Evolutionary conservation across 2,797 vertebrate genomes (phyloP).

Genomic region (Pangasius larnaudii): DNA sequence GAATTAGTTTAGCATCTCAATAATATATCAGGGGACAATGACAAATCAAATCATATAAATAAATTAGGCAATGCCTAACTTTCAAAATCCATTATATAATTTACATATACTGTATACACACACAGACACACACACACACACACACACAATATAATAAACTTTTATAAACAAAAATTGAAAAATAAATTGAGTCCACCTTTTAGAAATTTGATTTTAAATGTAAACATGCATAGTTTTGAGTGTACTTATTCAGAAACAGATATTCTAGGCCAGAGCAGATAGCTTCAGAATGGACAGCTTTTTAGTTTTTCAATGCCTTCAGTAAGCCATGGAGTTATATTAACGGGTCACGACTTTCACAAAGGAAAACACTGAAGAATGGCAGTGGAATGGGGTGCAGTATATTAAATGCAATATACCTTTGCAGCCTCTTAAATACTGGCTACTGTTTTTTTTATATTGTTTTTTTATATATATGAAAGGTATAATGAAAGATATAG

Average conservation of each 20-base stretch:
- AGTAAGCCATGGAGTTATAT: neutral
- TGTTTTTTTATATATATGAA: neutral
- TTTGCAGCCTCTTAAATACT: neutral
- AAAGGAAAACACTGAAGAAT: constrained; percentile 11
- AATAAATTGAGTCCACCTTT: neutral
- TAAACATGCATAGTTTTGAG: neutral
- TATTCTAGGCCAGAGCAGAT: neutral
- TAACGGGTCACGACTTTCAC: neutral
- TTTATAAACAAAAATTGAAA: neutral
- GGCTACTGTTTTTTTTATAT: neutral
- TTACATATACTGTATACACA: no score
- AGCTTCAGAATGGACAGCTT: neutral
- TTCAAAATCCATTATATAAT: neutral
- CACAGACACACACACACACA: no score
- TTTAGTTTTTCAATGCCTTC: neutral
- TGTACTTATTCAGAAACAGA: neutral
- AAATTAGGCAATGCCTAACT: neutral
- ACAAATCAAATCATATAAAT: neutral
- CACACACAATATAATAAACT: no score
- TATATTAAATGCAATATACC: neutral
- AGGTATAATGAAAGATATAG: no score
- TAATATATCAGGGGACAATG: neutral
- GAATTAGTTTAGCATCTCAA: neutral
- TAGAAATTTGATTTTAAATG: neutral
- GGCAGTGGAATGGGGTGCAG: neutral